A percentile compares a stretch with the other conserved stretches of the same genome.
phyloP scores from a whole-genome alignment of 2,113 vertebrate species.

The Malurus cyaneus region DNA sequence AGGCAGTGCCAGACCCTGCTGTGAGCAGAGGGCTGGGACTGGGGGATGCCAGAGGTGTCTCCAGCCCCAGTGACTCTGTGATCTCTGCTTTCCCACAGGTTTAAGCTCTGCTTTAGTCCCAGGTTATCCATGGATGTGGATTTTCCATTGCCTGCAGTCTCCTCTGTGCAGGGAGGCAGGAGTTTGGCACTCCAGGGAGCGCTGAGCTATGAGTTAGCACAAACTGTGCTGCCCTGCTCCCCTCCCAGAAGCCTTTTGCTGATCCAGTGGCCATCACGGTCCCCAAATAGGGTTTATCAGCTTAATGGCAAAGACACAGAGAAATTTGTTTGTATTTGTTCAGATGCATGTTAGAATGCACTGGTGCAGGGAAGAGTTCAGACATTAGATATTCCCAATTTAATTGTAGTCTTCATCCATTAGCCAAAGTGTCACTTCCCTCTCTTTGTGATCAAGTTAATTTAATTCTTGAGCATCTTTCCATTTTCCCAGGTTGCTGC shows the following conservation, averaged over 20 bases:
- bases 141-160: neutral
- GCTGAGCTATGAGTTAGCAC: neutral
- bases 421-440: conserved; percentile 48
- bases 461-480: conserved; percentile 58
- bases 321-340: neutral
- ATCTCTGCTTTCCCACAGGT: neutral
- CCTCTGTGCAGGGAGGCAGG: neutral
- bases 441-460: conserved; percentile 35
- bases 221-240: neutral
- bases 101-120: too few relatives aligned
- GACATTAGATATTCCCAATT: neutral
- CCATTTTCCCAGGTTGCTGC: conserved; percentile 52
- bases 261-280: neutral
- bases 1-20: neutral
- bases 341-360: neutral
- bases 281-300: neutral
- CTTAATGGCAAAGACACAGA: neutral
- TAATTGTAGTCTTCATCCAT: conserved; percentile 47
- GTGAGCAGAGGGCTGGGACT: neutral
- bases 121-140: neutral
- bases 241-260: neutral
- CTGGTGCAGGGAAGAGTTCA: neutral
- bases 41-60: neutral
- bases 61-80: neutral
- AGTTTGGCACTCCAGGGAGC: neutral